Base-by-base conservation (phyloP, 2,797 vertebrate genomes). In the Syngnathus acus region DNA sequence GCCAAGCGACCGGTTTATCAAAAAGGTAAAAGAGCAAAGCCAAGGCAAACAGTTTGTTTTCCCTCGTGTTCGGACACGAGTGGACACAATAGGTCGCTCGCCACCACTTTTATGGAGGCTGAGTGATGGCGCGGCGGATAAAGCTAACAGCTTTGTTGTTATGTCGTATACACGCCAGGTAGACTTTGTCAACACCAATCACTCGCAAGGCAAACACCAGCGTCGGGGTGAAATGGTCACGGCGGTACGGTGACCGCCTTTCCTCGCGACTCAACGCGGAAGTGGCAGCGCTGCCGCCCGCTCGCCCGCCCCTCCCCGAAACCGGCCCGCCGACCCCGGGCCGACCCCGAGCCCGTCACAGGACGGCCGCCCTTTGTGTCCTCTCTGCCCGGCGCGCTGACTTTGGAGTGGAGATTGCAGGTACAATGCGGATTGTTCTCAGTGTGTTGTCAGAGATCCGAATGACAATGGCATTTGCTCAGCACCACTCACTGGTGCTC, bases 401-500 rank as follows among this genome's bases (percentile, higher is more conserved):
- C 88, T 90, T 90, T 92, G 92, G 92, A 93, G 91, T 91, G 91
- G 89, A 89, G 91, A 94, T 93, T 93, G 92, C 91, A 94, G 92
- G 91, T 90, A 89, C 87, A 96, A 94, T 92, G 89, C 71, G 87
- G 83, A 94, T 94, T 94, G 94, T 95, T 93, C 92, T 93, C 86
- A 83, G 83, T 82, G 86, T 86, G 85, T 89, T 90, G 89, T 90
- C 87, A 89, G 82, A 89, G 89, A 88, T 87, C 84, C 78, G 88
- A 91, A 91, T 92, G 89, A 92, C 91, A 92, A 90, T 89, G 85
- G 83, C 87, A 91, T 91, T 89, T 88, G 85, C 90, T 89, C 84
- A 89, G 85, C 81, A 86, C 32, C 87, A 87, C 86, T 90, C 87
- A 86, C 84, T 87, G 84, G 83, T 17, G 0, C 84, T 86, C 84